Conservation (phyloP, 1,140 invertebrate species). For the Drosophila setifemur region DNA sequence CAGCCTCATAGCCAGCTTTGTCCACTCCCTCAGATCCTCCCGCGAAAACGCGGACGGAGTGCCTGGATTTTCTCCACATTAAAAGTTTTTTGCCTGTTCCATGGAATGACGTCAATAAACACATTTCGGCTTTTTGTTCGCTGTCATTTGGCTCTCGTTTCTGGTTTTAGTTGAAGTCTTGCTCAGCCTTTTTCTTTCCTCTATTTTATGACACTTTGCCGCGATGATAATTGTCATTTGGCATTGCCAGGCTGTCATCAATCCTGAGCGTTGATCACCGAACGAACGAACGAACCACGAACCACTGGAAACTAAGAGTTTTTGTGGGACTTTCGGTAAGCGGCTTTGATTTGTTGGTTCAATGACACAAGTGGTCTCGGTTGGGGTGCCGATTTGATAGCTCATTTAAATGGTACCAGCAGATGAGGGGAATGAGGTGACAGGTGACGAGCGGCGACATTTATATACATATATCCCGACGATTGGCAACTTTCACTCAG, state of each 20-base stretch:
- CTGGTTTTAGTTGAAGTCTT: conserved; percentile 25
- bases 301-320: conserved; percentile 62
- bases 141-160: conserved; percentile 48
- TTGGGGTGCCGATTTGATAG: conserved; percentile 71
- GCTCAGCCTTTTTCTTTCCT: conserved; percentile 20
- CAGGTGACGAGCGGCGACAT: conserved; percentile 40
- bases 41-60: conserved; percentile 22
- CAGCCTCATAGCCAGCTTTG: neutral
- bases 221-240: conserved; percentile 66
- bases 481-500: conserved; percentile 62
- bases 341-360: conserved; percentile 74
- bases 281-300: too few relatives aligned
- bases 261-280: conserved; percentile 56
- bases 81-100: conserved; percentile 41
- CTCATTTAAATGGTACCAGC: conserved; percentile 66
- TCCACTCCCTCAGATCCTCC: conserved; percentile 31
- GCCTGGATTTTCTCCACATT: conserved; percentile 64
- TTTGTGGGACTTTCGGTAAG: conserved; percentile 58
- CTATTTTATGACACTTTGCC: conserved; percentile 60
- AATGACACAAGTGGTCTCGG: conserved; percentile 50
- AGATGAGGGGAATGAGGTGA: neutral
- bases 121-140: conserved; percentile 64
- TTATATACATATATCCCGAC: conserved; percentile 68
- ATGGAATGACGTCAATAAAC: conserved; percentile 72
- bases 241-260: conserved; percentile 70